Evolutionary conservation across 2,113 vertebrate genomes (phyloP).

Genomic region (Odobenus rosmarus): DNA sequence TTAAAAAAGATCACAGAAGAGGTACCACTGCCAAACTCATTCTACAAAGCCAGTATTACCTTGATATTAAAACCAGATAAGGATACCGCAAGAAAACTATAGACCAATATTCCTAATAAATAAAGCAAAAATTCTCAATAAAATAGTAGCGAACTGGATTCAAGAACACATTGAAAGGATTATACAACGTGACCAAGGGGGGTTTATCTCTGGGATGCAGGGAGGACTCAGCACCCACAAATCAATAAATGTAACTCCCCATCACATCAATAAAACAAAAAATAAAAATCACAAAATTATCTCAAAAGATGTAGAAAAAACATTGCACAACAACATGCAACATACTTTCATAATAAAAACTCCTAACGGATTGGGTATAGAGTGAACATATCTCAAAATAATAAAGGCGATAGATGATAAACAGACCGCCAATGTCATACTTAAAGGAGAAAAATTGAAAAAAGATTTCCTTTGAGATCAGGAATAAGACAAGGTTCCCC

Average conservation of each 20-base stretch:
- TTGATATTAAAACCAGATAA: background rate
- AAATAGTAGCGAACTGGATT: background rate
- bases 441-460: background rate
- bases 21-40: background rate
- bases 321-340: background rate
- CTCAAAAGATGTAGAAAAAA: background rate
- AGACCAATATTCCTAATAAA: background rate
- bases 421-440: background rate
- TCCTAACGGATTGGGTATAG: background rate
- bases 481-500: background rate
- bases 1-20: background rate
- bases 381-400: background rate
- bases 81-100: background rate
- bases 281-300: background rate
- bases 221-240: background rate
- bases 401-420: background rate
- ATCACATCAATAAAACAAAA: background rate
- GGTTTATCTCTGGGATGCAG: background rate
- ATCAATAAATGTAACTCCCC: background rate
- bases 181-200: background rate
- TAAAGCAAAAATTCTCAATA: background rate
- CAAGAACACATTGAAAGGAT: background rate
- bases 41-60: background rate
- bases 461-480: background rate
- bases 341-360: background rate